These are phyloP conservation scores for Pseudomyrmex sp. DNA, from an alignment of 1,140 invertebrate genomes.

Conservation along the genomic window DNA sequence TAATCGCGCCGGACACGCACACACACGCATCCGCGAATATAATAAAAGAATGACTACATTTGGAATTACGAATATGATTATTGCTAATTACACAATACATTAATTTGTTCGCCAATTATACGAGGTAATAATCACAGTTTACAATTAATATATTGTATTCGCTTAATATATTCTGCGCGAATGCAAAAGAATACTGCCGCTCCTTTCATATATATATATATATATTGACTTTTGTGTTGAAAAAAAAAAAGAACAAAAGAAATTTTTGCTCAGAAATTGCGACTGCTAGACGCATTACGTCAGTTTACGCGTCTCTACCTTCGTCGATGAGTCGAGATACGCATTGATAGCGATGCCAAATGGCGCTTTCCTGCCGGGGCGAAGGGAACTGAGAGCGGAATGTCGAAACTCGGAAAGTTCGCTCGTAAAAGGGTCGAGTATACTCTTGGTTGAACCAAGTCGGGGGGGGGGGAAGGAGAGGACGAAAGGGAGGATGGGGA, in stretches of 20 bases:
- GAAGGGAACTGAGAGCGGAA: slow-evolving; percentile 36
- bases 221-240: background rate
- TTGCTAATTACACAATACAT: slow-evolving; percentile 38
- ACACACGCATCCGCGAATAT: background rate
- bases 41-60: slow-evolving; percentile 44
- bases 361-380: slow-evolving; percentile 15
- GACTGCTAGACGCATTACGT: slow-evolving; percentile 12
- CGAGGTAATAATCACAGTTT: slow-evolving; percentile 4
- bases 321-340: slow-evolving; percentile 37
- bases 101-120: slow-evolving; percentile 39
- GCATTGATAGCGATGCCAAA: slow-evolving; percentile 59
- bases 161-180: no score
- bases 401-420: slow-evolving; percentile 68
- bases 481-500: background rate
- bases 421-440: slow-evolving; percentile 69
- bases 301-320: slow-evolving; percentile 62
- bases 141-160: background rate
- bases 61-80: slow-evolving; percentile 41
- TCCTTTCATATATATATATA: background rate
- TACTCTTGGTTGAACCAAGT: slow-evolving; percentile 50
- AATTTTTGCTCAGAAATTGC: no score
- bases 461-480: background rate
- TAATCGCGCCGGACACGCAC: slow-evolving; percentile 8
- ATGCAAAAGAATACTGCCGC: background rate
- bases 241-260: background rate